These are phyloP conservation scores for Hystrix cristata DNA, from an alignment of 2,113 vertebrate genomes.

Conservation along the genomic window DNA sequence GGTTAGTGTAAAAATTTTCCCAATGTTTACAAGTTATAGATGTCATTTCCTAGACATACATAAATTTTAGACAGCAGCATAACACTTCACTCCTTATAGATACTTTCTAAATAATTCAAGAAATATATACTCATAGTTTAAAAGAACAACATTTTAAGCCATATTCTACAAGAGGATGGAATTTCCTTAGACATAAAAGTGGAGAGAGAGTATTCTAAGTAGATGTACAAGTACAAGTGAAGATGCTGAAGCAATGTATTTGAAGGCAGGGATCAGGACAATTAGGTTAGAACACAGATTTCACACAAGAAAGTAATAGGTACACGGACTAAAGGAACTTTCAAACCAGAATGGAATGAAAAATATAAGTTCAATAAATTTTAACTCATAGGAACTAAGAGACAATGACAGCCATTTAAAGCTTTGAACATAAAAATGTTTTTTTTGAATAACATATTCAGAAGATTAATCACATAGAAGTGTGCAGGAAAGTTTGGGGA, in stretches of 20 bases:
- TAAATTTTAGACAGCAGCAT: slow-evolving; percentile 60
- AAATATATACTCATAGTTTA: slow-evolving; percentile 22
- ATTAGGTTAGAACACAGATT: neutral
- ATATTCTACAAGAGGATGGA: neutral
- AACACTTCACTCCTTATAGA: slow-evolving; percentile 18
- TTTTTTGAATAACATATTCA: neutral
- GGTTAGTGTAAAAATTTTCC: neutral
- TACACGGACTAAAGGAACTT: slow-evolving; percentile 17
- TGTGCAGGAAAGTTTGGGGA: neutral
- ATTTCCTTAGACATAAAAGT: slow-evolving; percentile 24
- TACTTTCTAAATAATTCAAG: slow-evolving; percentile 61
- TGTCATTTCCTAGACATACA: slow-evolving; percentile 35
- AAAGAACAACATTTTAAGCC: slow-evolving; percentile 58
- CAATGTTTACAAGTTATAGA: neutral
- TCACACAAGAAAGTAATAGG: neutral
- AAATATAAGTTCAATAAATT: slow-evolving; percentile 40
- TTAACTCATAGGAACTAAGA: slow-evolving; percentile 28
- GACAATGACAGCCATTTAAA: slow-evolving; percentile 34
- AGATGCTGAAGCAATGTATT: neutral
- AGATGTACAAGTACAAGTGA: neutral
- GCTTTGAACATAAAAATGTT: neutral
- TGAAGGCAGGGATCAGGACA: neutral
- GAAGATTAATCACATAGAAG: neutral
- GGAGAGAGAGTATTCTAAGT: neutral
- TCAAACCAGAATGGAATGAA: slow-evolving; percentile 28